phyloP scores from a whole-genome alignment of 1,140 invertebrate genomes.

The Acyrthosiphon pisum region DNA sequence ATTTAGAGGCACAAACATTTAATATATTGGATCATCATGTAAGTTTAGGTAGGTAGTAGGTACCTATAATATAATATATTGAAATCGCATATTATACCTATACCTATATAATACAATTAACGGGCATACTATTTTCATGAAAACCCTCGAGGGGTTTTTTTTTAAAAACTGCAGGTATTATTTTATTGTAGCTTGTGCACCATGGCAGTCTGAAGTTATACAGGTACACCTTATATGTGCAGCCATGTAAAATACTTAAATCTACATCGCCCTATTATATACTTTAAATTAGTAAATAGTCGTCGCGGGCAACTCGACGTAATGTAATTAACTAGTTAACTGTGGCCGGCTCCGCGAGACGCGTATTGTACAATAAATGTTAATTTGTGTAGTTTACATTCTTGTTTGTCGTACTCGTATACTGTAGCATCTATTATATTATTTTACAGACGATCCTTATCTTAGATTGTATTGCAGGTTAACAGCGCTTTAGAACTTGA shows the following conservation, averaged over 20 bases:
- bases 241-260: not conserved
- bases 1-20: not conserved
- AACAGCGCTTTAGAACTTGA: not conserved
- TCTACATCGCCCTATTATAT: not conserved
- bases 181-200: not conserved
- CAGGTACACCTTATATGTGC: not conserved
- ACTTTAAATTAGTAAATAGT: not conserved
- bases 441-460: not conserved
- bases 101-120: no score
- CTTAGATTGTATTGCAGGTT: not conserved
- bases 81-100: no score
- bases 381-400: conserved; percentile 15
- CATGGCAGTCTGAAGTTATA: not conserved
- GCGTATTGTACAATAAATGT: not conserved
- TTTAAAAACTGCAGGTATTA: not conserved
- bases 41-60: no score
- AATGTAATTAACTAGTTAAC: conserved; percentile 18
- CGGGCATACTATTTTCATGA: not conserved
- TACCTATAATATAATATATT: no score
- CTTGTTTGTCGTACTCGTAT: not conserved
- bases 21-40: no score
- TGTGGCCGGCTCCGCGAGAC: not conserved
- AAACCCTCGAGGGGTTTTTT: not conserved
- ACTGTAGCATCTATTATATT: not conserved
- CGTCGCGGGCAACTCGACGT: not conserved